Conservation (phyloP, 2,797 vertebrate genomes). For the Falco concolor region DNA sequence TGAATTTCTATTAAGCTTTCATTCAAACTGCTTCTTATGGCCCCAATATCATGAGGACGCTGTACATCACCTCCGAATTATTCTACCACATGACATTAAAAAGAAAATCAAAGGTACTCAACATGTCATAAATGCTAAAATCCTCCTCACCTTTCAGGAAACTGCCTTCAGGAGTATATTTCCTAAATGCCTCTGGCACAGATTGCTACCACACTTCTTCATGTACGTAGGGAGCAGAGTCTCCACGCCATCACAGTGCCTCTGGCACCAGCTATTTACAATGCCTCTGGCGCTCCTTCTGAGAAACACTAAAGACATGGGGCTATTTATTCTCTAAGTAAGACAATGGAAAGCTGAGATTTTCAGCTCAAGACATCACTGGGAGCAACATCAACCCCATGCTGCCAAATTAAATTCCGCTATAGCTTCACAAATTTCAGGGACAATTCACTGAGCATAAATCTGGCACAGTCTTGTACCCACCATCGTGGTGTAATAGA, state of each 20-base stretch:
- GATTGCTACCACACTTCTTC: background rate
- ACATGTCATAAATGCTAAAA: background rate
- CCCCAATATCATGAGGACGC: background rate
- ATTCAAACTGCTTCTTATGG: background rate
- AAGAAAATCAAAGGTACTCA: background rate
- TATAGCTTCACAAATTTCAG: background rate
- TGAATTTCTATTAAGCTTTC: conserved; percentile 16
- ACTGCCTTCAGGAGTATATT: background rate
- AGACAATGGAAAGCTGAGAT: background rate
- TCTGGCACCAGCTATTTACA: background rate
- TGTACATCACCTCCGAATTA: background rate
- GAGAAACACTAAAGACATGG: background rate
- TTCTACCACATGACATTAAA: background rate
- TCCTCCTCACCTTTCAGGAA: background rate
- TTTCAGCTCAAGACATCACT: background rate
- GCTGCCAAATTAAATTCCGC: background rate
- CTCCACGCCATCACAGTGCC: background rate
- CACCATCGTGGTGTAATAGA: background rate
- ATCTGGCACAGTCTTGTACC: background rate
- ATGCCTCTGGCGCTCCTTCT: background rate
- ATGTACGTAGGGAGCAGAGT: fast-evolving
- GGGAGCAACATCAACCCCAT: background rate
- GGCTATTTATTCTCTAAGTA: background rate
- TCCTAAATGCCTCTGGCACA: background rate
- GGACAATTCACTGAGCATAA: background rate